Base-by-base conservation (phyloP, 2,113 vertebrate species). In the Mola mola region DNA sequence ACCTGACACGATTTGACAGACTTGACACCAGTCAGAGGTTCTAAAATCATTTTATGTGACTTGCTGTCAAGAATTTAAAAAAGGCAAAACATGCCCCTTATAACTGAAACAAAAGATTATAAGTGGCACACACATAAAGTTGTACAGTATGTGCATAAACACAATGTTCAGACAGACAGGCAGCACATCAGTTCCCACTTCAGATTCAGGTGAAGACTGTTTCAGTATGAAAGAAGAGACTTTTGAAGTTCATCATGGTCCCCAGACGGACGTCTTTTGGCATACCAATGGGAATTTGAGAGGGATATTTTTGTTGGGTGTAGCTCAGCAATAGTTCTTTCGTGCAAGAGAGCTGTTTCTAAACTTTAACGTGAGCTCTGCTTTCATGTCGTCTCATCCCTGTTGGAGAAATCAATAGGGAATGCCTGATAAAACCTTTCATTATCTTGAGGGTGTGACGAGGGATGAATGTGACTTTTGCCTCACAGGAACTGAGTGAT, bases 401-500 rank as follows among this genome's bases (percentile, higher is more conserved):
- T 12, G 28, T 34, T 64, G 37, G 55, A 68, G 44, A 59, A 67
- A 59, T 26, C 8, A 50, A 55, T 38, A 33, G 28, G 25, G 19
- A 72, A 11, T 21, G 42, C 4, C 2, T 63, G 46, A 61, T 76
- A 62, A 70, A 73, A 66, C 8, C 51, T 29, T 25, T 20, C 36
- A 50, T 66, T 57, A 46, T 37, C 71, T 31, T 8, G 22, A 49
- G 9, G 20, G 19, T 20, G 36, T 49, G 20, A 55, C 34, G 17
- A 46, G 19, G 19, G 26, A 68, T 49, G 26, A 36, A 65, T 62
- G 52, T 59, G 70, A 47, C 58, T 53, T 41, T 41, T 90, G 85
- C 87, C 83, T 90, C 88, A 19, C 7, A 1, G 65, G 64, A 33
- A 60, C 44, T 26, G 44, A 78, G 10, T 53, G 56, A 69, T 56